Percentiles rank a stretch among this genome's conserved stretches.
Evolutionary conservation across 2,888 invertebrate species (phyloP).

Genomic region (Lasioglossum pauxillum): DNA sequence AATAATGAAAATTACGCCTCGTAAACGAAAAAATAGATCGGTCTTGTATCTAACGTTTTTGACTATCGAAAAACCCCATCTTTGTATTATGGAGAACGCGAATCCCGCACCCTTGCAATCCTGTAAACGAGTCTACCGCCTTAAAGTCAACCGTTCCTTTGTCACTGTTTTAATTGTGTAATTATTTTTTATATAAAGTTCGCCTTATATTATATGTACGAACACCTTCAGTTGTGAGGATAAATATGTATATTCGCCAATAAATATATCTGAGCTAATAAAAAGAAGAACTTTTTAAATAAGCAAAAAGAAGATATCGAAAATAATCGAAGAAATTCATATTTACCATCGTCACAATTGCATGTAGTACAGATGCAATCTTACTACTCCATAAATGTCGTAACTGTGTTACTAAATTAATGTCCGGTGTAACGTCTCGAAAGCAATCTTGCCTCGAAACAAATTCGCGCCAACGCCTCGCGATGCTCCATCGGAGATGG

Average conservation of each 20-base stretch:
- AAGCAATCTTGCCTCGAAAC: constrained; percentile 49
- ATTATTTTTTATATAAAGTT: not conserved
- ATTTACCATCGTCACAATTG: not conserved
- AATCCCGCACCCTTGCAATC: too few relatives aligned
- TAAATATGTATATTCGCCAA: too few relatives aligned
- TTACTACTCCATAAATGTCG: not conserved
- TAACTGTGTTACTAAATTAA: constrained; percentile 1
- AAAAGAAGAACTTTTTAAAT: too few relatives aligned
- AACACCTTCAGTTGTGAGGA: too few relatives aligned
- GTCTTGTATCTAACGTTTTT: too few relatives aligned
- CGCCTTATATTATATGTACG: not conserved
- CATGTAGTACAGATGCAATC: not conserved
- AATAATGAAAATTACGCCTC: too few relatives aligned
- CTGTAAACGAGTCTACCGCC: too few relatives aligned
- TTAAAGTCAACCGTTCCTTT: not conserved
- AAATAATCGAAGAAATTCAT: not conserved
- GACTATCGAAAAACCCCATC: too few relatives aligned
- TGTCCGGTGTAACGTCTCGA: constrained; percentile 18
- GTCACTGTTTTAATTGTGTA: not conserved
- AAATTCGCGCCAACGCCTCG: constrained; percentile 45
- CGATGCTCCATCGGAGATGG: constrained; percentile 32
- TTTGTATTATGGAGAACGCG: too few relatives aligned
- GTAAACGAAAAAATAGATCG: too few relatives aligned
- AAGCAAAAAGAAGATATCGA: not conserved
- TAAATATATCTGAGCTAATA: too few relatives aligned